Conservation (phyloP, 1,140 invertebrate species). For the Ostrea edulis region DNA sequence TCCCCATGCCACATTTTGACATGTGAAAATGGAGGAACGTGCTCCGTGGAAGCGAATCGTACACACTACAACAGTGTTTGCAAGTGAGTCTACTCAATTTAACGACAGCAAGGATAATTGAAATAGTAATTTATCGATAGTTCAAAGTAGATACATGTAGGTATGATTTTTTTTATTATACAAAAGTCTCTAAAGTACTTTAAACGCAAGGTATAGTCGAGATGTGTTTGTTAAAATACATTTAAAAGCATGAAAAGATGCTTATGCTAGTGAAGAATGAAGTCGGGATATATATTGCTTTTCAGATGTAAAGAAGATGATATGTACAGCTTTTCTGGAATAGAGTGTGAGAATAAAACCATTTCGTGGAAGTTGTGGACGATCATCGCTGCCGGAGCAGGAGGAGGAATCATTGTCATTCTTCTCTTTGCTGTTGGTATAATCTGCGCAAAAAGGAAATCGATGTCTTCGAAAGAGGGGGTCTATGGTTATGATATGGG, state of each 20-base stretch:
- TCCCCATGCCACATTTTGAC: neutral
- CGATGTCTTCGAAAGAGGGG: neutral
- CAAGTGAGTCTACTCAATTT: neutral
- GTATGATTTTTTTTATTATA: neutral
- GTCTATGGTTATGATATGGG: neutral
- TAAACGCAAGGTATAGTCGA: neutral
- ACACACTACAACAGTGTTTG: neutral
- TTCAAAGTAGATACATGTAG: neutral
- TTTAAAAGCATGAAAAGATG: neutral
- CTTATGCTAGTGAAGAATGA: neutral
- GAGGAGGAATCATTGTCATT: neutral
- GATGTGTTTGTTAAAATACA: neutral
- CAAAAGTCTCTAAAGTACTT: no score
- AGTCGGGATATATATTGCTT: neutral
- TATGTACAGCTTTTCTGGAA: neutral
- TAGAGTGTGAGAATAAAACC: neutral
- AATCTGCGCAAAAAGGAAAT: neutral
- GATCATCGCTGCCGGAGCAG: neutral
- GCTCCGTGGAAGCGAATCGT: neutral
- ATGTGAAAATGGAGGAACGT: neutral
- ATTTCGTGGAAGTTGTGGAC: neutral
- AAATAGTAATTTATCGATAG: neutral
- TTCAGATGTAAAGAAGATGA: neutral
- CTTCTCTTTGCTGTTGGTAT: neutral
- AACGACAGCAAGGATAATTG: neutral